Percentiles rank a stretch among this genome's conserved stretches.
Evolutionary conservation across 2,113 vertebrate genomes (phyloP).

Genomic region (Callocephalon fimbriatum): DNA sequence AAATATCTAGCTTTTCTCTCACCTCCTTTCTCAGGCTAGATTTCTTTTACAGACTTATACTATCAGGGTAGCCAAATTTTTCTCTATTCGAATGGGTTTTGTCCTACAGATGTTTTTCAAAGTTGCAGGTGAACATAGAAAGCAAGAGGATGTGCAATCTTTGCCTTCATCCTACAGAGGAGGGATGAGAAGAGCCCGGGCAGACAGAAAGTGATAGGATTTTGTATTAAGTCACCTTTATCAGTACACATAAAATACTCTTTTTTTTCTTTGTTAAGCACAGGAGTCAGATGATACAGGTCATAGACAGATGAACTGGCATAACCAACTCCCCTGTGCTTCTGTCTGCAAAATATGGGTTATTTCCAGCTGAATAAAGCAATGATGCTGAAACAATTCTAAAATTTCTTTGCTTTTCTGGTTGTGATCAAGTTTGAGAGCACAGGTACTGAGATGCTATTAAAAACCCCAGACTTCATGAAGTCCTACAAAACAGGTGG

Average conservation of each 20-base stretch:
- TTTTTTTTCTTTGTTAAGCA: neutral
- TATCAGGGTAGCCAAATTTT: neutral
- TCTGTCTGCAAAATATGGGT: neutral
- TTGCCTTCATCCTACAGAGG: neutral
- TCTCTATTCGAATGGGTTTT: neutral
- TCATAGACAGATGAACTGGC: neutral
- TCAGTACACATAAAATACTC: neutral
- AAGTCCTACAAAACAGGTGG: neutral
- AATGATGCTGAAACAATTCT: neutral
- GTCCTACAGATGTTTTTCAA: neutral
- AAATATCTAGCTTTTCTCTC: neutral
- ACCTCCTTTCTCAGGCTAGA: rapidly evolving
- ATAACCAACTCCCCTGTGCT: neutral
- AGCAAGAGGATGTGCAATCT: neutral
- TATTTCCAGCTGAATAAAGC: neutral
- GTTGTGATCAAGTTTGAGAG: neutral
- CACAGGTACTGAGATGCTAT: neutral
- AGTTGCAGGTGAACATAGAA: neutral
- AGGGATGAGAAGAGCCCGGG: neutral
- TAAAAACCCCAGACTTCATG: neutral
- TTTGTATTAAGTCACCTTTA: neutral
- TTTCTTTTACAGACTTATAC: neutral
- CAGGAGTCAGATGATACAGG: neutral
- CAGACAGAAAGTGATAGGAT: neutral
- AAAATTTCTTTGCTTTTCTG: neutral